These are phyloP conservation scores for Sebastes hubbsi DNA, from an alignment of 2,797 vertebrate species.

Conservation along the genomic window DNA sequence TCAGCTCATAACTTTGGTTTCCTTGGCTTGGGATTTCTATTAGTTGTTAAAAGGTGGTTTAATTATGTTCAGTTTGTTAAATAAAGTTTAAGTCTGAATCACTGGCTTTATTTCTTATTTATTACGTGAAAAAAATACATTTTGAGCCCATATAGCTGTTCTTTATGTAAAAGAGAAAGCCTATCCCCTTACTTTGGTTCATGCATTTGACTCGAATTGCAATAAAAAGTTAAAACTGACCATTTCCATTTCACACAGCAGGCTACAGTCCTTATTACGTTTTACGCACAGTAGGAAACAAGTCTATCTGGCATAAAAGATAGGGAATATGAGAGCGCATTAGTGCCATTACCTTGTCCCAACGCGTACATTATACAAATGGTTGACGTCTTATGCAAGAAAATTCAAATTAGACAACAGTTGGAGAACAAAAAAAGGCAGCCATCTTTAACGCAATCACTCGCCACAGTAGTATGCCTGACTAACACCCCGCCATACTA, in stretches of 20 bases:
- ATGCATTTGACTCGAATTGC: neutral
- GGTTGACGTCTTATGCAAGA: slow-evolving; percentile 27
- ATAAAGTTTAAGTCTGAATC: slow-evolving; percentile 62
- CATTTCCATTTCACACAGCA: slow-evolving; percentile 44
- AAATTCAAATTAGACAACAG: slow-evolving; percentile 40
- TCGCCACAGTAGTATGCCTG: slow-evolving; percentile 54
- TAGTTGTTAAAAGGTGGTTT: slow-evolving; percentile 31
- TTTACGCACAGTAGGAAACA: slow-evolving; percentile 32
- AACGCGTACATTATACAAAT: slow-evolving; percentile 38
- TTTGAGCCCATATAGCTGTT: neutral
- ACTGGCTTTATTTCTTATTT: neutral
- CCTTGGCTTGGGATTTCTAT: slow-evolving; percentile 24
- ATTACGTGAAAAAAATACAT: neutral
- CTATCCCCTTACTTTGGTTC: neutral
- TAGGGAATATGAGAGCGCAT: slow-evolving; percentile 13
- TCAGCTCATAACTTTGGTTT: slow-evolving; percentile 18
- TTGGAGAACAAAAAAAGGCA: slow-evolving; percentile 35
- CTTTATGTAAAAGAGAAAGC: neutral
- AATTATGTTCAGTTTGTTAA: slow-evolving; percentile 65
- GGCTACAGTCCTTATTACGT: slow-evolving; percentile 1
- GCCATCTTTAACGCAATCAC: slow-evolving; percentile 32
- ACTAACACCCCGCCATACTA: slow-evolving; percentile 62
- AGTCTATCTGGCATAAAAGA: slow-evolving; percentile 28
- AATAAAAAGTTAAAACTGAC: slow-evolving; percentile 30
- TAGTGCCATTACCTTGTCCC: slow-evolving; percentile 28